These are phyloP conservation scores for Stegastes partitus DNA, from an alignment of 2,113 vertebrate genomes.

Conservation along the genomic window DNA sequence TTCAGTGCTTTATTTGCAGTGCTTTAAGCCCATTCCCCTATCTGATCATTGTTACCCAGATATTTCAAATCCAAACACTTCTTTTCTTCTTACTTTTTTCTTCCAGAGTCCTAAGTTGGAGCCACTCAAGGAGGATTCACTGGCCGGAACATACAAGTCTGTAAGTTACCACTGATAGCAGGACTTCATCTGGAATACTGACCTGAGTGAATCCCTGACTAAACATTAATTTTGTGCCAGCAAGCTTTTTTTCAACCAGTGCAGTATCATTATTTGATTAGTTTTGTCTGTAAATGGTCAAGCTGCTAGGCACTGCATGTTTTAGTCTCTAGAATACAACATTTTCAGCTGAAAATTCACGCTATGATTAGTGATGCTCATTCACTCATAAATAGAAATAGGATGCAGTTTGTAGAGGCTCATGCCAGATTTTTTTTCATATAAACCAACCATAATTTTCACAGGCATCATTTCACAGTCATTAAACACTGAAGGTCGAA, in stretches of 20 bases:
- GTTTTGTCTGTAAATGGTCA: too few relatives aligned
- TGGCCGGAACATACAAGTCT: conserved; percentile 85
- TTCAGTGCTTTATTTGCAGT: not conserved
- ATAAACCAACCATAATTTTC: not conserved
- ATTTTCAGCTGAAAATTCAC: not conserved
- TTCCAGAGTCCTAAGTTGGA: conserved; percentile 90
- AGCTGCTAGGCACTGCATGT: too few relatives aligned
- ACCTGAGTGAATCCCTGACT: not conserved
- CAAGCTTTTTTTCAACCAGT: too few relatives aligned
- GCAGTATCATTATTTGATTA: too few relatives aligned
- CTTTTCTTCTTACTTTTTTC: conserved; percentile 8
- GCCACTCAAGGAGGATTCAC: conserved; percentile 88
- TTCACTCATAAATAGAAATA: not conserved
- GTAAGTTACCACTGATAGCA: conserved; percentile 82
- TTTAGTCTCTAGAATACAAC: too few relatives aligned
- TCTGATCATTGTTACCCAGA: not conserved
- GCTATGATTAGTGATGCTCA: not conserved
- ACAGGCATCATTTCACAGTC: not conserved
- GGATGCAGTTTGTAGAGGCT: not conserved
- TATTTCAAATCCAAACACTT: not conserved
- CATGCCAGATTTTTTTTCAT: too few relatives aligned
- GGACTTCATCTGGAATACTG: not conserved
- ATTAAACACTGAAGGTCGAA: not conserved
- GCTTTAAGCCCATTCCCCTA: not conserved
- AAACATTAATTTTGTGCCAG: not conserved